phyloP scores from a whole-genome alignment of 2,888 invertebrate species.

The Oligia latruncula region DNA sequence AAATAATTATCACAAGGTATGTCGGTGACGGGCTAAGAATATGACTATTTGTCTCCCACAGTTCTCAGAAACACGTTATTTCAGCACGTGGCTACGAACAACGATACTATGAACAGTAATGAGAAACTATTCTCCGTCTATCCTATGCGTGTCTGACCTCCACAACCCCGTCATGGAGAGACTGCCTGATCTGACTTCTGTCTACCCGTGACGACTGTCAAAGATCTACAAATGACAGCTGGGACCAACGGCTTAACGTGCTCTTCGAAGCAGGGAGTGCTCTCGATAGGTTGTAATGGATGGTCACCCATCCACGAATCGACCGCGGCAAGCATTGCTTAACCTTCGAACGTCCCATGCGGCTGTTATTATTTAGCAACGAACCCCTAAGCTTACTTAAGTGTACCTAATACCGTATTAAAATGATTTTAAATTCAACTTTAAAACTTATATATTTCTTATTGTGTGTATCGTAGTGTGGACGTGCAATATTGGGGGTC shows the following conservation, averaged over 20 bases:
- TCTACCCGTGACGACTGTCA: background rate
- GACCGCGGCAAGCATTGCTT: background rate
- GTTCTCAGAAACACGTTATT: constrained; percentile 27
- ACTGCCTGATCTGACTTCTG: background rate
- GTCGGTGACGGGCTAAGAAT: constrained; percentile 18
- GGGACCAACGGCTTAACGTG: background rate
- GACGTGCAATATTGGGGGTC: background rate
- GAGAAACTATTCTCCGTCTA: background rate
- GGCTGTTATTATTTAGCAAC: background rate
- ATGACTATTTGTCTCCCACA: background rate
- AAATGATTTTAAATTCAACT: background rate
- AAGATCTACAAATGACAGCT: background rate
- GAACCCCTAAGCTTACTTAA: background rate
- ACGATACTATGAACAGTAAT: background rate
- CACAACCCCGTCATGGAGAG: background rate
- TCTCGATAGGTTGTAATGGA: background rate
- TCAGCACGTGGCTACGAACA: constrained; percentile 20
- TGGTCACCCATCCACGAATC: background rate
- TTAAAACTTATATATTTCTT: background rate
- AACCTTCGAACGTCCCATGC: background rate
- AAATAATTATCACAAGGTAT: constrained; percentile 12
- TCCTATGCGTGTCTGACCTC: background rate
- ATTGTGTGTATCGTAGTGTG: too few species aligned
- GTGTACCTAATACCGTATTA: background rate
- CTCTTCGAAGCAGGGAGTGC: background rate